These are phyloP conservation scores for Vespertilio murinus DNA, from an alignment of 2,797 vertebrate species.

Conservation along the genomic window DNA sequence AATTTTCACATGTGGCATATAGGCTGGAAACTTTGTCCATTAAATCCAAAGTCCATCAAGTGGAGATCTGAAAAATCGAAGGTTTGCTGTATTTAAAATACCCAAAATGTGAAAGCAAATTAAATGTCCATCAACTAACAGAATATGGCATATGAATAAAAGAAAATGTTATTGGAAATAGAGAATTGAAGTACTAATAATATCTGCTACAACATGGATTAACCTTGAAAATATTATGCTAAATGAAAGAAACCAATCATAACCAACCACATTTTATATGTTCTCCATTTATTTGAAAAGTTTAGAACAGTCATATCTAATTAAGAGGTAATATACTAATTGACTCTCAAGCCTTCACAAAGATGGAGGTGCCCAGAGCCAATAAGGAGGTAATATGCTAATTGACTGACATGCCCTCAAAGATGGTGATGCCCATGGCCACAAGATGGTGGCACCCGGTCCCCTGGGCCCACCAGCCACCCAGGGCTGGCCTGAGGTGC, in stretches of 20 bases:
- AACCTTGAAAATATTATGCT: background rate
- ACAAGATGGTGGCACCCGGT: too few species aligned
- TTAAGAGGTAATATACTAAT: too few species aligned
- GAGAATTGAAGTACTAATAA: background rate
- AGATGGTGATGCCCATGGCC: too few species aligned
- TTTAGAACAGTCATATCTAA: background rate
- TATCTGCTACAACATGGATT: background rate
- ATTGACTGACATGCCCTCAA: too few species aligned
- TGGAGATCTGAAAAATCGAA: background rate
- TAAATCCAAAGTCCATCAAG: background rate
- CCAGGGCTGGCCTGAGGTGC: too few species aligned
- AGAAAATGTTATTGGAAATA: background rate
- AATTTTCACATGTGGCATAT: too few species aligned
- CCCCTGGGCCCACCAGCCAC: too few species aligned
- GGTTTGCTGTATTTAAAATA: background rate
- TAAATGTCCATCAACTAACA: background rate
- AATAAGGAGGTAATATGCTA: too few species aligned
- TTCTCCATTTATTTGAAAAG: background rate
- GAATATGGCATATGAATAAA: background rate
- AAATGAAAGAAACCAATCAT: background rate
- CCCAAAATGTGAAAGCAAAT: background rate
- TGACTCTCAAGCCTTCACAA: too few species aligned
- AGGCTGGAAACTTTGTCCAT: background rate
- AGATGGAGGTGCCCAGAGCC: too few species aligned
- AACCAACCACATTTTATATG: background rate